These are phyloP conservation scores for Helarctos malayanus DNA, from an alignment of 2,797 vertebrate genomes.

Conservation along the genomic window DNA sequence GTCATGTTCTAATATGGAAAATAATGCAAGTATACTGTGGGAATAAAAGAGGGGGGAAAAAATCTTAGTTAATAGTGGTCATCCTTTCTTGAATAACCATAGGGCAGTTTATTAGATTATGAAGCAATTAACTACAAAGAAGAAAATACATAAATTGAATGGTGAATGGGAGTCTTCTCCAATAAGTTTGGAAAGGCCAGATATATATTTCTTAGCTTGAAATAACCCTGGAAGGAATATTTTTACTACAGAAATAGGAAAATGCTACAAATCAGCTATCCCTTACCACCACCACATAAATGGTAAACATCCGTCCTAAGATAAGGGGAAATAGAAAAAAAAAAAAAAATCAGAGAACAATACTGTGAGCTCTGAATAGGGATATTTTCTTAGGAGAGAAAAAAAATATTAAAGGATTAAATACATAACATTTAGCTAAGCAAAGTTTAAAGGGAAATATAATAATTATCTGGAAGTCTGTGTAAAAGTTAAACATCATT, in stretches of 20 bases:
- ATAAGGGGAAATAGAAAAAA: neutral
- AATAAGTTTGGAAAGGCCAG: neutral
- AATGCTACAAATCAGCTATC: neutral
- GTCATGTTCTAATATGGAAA: neutral
- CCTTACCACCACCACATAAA: neutral
- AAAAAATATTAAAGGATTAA: conserved; percentile 41
- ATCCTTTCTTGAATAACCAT: neutral
- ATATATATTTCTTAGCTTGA: neutral
- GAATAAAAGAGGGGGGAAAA: neutral
- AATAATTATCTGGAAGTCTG: neutral
- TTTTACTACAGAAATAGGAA: neutral
- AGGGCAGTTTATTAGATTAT: neutral
- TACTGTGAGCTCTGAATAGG: neutral
- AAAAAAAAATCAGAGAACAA: neutral
- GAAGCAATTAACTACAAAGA: neutral
- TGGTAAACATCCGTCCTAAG: neutral
- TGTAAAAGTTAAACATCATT: neutral
- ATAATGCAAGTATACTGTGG: neutral
- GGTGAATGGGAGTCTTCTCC: neutral
- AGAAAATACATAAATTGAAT: neutral
- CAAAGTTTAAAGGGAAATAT: neutral
- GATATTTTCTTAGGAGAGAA: neutral
- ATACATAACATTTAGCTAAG: conserved; percentile 3
- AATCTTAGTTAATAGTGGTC: neutral
- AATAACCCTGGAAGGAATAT: neutral